Conservation (phyloP, 2,113 vertebrate genomes). For the Octodon degus region DNA sequence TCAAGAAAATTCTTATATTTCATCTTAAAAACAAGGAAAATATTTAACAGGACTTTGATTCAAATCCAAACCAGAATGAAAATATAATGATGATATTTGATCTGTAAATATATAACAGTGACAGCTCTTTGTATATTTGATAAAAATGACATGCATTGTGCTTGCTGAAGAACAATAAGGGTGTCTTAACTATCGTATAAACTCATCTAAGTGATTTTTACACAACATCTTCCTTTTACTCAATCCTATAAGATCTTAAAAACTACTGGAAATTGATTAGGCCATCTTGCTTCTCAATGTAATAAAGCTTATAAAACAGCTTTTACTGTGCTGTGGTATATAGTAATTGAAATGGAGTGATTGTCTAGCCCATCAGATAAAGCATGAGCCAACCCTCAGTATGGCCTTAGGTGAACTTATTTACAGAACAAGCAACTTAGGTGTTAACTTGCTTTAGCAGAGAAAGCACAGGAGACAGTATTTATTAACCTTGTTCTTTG, state of each 20-base stretch:
- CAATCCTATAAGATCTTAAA: conserved; percentile 70
- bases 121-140: conserved; percentile 80
- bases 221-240: conserved; percentile 52
- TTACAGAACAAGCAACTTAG: conserved; percentile 48
- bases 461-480: background rate
- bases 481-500: conserved; percentile 70
- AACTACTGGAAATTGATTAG: conserved; percentile 70
- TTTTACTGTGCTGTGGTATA: conserved; percentile 21
- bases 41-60: conserved; percentile 30
- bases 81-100: conserved; percentile 73
- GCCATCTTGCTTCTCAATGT: conserved; percentile 55
- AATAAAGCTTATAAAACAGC: conserved; percentile 24
- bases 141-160: conserved; percentile 66
- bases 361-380: background rate
- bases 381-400: background rate
- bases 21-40: background rate
- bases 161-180: conserved; percentile 68
- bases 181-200: conserved; percentile 70
- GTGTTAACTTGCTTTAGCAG: conserved; percentile 62
- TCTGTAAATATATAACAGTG: conserved; percentile 74
- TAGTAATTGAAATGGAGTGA: conserved; percentile 63
- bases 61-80: conserved; percentile 49
- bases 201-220: conserved; percentile 50
- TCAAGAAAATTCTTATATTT: background rate
- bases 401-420: conserved; percentile 62